A percentile compares a stretch with the other conserved stretches of the same genome.
Evolutionary conservation across 2,113 vertebrate species (phyloP).

Genomic region (Dolichotis patagonum): DNA sequence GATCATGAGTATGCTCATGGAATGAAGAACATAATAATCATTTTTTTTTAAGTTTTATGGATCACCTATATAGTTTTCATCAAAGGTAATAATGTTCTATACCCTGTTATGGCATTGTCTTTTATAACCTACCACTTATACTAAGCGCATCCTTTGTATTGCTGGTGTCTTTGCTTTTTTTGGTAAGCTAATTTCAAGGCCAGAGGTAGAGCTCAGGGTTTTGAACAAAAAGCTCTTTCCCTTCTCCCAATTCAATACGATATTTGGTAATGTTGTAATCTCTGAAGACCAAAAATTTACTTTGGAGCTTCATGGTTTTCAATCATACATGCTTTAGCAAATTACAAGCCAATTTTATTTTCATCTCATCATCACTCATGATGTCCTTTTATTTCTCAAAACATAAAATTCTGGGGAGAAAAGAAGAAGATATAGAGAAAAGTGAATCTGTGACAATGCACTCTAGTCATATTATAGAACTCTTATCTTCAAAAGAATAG

Average conservation of each 20-base stretch:
- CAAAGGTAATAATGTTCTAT: constrained; percentile 11
- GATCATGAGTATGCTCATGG: neutral
- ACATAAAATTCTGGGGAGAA: constrained; percentile 18
- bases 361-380: constrained; percentile 45
- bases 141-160: constrained; percentile 20
- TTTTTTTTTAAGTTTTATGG: neutral
- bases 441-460: neutral
- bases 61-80: constrained; percentile 21
- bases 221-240: constrained; percentile 39
- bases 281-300: constrained; percentile 60
- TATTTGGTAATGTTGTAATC: constrained; percentile 30
- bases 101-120: neutral
- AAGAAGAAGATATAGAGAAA: constrained; percentile 42
- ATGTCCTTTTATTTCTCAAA: constrained; percentile 20
- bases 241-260: constrained; percentile 1
- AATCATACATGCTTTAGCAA: constrained; percentile 33
- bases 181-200: constrained; percentile 15
- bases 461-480: constrained; percentile 2
- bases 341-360: constrained; percentile 54
- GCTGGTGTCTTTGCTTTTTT: constrained; percentile 4
- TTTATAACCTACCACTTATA: neutral
- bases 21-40: constrained; percentile 38
- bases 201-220: constrained; percentile 1
- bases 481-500: neutral
- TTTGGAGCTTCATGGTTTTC: neutral